Evolutionary conservation across 1,140 invertebrate genomes (phyloP).

Genomic region (Trichoplusia ni): DNA sequence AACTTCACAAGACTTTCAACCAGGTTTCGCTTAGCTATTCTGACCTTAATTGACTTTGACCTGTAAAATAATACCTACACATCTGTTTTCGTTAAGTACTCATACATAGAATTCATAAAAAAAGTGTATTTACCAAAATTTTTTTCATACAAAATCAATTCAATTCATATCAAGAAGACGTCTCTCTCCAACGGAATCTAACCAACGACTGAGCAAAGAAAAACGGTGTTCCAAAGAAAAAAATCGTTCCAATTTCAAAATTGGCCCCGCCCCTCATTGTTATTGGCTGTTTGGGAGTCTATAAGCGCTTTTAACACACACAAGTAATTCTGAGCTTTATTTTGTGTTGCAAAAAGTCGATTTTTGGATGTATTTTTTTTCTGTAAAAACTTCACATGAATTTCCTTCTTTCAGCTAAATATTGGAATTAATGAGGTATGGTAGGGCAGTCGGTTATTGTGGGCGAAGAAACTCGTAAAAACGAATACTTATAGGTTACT

Average conservation of each 20-base stretch:
- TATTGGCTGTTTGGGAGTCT: conserved; percentile 54
- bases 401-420: conserved; percentile 18
- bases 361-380: background rate
- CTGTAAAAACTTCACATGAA: conserved; percentile 13
- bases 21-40: no score
- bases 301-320: conserved; percentile 4
- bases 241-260: conserved; percentile 69
- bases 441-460: background rate
- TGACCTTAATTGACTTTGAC: no score
- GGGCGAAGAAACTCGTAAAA: background rate
- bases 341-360: background rate
- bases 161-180: background rate
- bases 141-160: background rate
- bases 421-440: conserved; percentile 25
- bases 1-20: no score
- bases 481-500: background rate
- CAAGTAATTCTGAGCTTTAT: conserved; percentile 34
- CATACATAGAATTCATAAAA: no score
- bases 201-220: conserved; percentile 24
- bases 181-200: background rate
- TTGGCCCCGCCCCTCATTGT: conserved; percentile 69
- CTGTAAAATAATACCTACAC: no score
- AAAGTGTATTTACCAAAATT: background rate
- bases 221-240: conserved; percentile 39
- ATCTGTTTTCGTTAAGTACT: no score